A percentile compares a stretch with the other conserved stretches of the same genome.
These are phyloP conservation scores for Arctia plantaginis DNA, from an alignment of 2,888 invertebrate genomes.

Conservation along the genomic window DNA sequence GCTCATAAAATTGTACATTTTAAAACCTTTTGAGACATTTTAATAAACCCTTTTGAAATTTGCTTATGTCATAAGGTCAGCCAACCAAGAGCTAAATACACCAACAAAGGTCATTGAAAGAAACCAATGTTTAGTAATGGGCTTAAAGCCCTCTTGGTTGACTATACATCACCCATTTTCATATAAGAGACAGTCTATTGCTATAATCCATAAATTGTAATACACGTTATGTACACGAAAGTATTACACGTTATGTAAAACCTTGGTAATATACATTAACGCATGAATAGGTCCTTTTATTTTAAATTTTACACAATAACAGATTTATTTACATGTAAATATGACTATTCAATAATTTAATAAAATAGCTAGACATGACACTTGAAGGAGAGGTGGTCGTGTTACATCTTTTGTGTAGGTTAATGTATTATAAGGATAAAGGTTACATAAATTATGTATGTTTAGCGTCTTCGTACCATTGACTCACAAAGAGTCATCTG, in stretches of 20 bases:
- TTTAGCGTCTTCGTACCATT: slow-evolving; percentile 17
- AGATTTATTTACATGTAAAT: neutral
- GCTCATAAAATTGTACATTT: too few relatives aligned
- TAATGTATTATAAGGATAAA: slow-evolving; percentile 12
- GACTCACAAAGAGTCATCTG: slow-evolving; percentile 14
- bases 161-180: neutral
- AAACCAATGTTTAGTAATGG: too few relatives aligned
- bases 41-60: too few relatives aligned
- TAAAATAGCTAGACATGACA: neutral
- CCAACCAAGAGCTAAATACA: too few relatives aligned
- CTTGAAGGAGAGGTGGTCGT: slow-evolving; percentile 3
- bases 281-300: neutral
- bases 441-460: slow-evolving; percentile 11
- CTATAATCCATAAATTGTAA: neutral
- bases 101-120: too few relatives aligned
- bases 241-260: neutral
- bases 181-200: neutral
- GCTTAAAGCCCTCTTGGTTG: too few relatives aligned
- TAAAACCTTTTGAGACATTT: too few relatives aligned
- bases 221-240: neutral
- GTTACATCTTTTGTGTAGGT: neutral
- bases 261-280: too few relatives aligned
- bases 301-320: neutral
- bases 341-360: neutral
- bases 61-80: too few relatives aligned